Base-by-base conservation (phyloP, 2,113 vertebrate genomes). In the Brachyhypopomus occidentalis region DNA sequence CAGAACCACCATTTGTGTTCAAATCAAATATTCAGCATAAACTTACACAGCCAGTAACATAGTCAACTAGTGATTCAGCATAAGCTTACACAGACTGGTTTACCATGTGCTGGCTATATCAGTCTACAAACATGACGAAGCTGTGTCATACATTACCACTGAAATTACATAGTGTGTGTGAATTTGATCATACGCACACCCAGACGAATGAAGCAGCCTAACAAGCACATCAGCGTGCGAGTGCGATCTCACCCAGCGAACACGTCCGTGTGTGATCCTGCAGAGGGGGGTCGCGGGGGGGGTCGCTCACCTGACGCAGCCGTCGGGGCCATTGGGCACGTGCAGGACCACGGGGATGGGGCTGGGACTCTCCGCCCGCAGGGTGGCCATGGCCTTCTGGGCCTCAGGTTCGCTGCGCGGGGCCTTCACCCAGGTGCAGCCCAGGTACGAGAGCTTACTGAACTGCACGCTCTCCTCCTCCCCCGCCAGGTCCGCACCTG, bases 381-480 rank as follows among this genome's bases (percentile, higher is more conserved):
- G 90, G 63, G 91, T 94, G 77, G 94, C 92, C 97, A 99, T 99
- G 72, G 97, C 97, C 1, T 82, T 92, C 7, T 96, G 94, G 20
- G 98, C 97, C 87, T 99, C 96, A 0, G 88, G 84, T 84, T 99
- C 97, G 30, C 91, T 98, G 72, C 98, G 95, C 60, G 98, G 98
- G 17, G 96, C 96, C 85, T 95, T 95, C 88, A 99, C 96, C 87
- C 95, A 98, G 8, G 95, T 97, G 85, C 94, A 96, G 14, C 98
- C 98, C 85, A 99, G 91, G 1, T 99, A 99, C 2, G 93, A 95
- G 74, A 99, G 91, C 90, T 99, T 98, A 89, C 97, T 97, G 91
- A 99, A 99, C 87, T 96, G 92, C 36, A 99, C 97, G 0, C 97
- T 97, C 79, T 99, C 97, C 12, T 52, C 45, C 45, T 75, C 83